These are phyloP conservation scores for Phyllostomus hastatus DNA, from an alignment of 2,113 vertebrate genomes.

Conservation along the genomic window DNA sequence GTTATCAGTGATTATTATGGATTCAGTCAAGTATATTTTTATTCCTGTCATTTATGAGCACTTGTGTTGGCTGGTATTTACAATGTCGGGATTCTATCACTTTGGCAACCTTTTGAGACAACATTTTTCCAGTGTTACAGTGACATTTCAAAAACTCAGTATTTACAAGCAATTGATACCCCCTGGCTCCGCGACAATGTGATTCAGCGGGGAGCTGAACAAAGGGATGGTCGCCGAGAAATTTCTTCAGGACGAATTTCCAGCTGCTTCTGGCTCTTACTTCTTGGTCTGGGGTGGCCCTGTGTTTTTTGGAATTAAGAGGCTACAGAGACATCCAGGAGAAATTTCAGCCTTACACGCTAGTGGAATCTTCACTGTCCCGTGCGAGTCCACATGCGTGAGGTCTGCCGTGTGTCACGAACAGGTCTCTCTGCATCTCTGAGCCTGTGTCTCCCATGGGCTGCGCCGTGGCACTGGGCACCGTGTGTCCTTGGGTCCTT, in stretches of 20 bases:
- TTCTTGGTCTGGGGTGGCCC: not conserved
- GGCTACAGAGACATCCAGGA: not conserved
- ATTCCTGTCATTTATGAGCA: constrained; percentile 71
- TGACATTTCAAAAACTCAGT: constrained; percentile 77
- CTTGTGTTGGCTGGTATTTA: constrained; percentile 76
- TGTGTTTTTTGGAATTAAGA: not conserved
- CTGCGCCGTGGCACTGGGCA: not conserved
- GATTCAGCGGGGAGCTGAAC: constrained; percentile 64
- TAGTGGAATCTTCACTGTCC: not conserved
- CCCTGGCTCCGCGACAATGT: constrained; percentile 70
- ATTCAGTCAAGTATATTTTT: constrained; percentile 73
- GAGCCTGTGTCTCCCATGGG: not conserved
- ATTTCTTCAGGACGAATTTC: constrained; percentile 55
- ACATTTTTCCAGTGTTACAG: constrained; percentile 76
- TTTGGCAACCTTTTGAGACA: constrained; percentile 78
- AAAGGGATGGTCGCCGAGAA: constrained; percentile 65
- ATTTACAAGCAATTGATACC: constrained; percentile 76
- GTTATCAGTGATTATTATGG: constrained; percentile 72
- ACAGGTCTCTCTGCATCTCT: not conserved
- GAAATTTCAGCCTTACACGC: rapidly evolving
- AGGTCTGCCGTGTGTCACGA: not conserved
- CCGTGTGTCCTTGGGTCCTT: not conserved
- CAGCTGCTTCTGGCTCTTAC: constrained; percentile 1
- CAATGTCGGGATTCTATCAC: constrained; percentile 74
- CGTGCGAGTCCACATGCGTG: rapidly evolving